These are phyloP conservation scores for Pipistrellus nathusii DNA, from an alignment of 2,797 vertebrate genomes.

Conservation along the genomic window DNA sequence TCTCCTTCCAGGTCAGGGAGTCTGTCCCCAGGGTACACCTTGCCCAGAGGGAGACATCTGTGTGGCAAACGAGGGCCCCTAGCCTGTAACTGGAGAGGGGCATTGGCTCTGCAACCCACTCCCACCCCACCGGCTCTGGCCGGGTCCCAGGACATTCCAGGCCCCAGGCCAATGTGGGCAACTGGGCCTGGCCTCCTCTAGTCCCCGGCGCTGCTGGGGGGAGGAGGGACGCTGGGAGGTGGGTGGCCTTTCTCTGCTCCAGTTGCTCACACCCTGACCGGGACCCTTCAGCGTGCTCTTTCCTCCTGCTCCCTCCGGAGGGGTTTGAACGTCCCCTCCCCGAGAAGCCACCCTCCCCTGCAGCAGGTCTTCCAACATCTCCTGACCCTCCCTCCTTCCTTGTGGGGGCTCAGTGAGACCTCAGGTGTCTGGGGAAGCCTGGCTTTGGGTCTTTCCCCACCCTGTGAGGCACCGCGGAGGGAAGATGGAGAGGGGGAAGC, in stretches of 20 bases:
- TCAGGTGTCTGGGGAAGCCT: background rate
- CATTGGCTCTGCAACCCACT: constrained; percentile 6
- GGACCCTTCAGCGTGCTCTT: background rate
- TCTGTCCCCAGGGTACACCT: constrained; percentile 41
- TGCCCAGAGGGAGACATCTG: constrained; percentile 47
- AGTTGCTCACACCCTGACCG: background rate
- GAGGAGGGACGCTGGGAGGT: background rate
- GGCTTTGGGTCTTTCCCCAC: background rate
- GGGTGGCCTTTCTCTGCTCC: background rate
- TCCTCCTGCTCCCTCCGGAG: background rate
- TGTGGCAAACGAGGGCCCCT: constrained; percentile 6
- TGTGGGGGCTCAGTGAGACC: background rate
- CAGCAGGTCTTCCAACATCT: background rate
- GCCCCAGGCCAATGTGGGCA: constrained; percentile 59
- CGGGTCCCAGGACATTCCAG: constrained; percentile 71
- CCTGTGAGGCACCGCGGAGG: background rate
- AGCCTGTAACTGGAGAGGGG: constrained; percentile 65
- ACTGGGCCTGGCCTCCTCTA: constrained; percentile 1
- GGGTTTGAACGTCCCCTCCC: background rate
- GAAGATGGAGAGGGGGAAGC: background rate
- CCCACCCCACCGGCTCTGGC: constrained; percentile 43
- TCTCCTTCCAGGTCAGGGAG: constrained; percentile 31
- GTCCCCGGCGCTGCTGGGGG: background rate
- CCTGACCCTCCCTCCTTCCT: background rate
- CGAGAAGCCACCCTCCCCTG: background rate